Evolutionary conservation across 2,888 invertebrate genomes (phyloP), one percentile per base, ranked within the genome.

Genomic region (Nudaria mundana): DNA sequence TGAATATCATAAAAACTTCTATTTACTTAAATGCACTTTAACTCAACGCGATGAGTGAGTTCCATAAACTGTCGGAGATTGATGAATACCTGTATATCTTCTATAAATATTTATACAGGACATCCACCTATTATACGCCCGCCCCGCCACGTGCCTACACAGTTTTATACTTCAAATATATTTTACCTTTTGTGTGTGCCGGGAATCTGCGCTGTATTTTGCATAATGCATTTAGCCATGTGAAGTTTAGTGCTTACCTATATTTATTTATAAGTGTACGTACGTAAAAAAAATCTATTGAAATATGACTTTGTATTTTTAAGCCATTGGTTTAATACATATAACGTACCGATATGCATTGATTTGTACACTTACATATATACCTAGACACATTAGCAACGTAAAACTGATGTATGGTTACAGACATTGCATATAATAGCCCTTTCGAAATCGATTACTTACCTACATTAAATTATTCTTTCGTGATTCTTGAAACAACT

Each of bases 151-250:
- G 70, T 61, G 56, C 44, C 30, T 31, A 20, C 30, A 40, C 42
- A 45, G 48, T 45, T 48, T 54, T 44, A 66, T 62, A 60, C 64
- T 56, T 56, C 48, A 44, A 55, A 65, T 23, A 14, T 64, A 56
- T 67, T 60, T 63, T 63, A 59, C 41, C 49, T 55, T 44, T 49
- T 53, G 52, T 57, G 65, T 53, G 52, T 57, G 65, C 67, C 63
- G 60, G 56, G 66, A 44, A 48, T 42, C 30, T 37, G 18, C 30
- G 22, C 13, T 33, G 24, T 12, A 61, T 57, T 68, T 69, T 66
- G 57, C 63, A 68, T 66, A 68, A 63, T 64, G 58, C 44, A 55
- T 68, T 64, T 61, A 62, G 58, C 50, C 51, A 54, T 53, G 48
- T 52, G 48, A 48, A 37, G 40, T 48, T 56, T 63, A 59, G 50